Percentiles rank a stretch among this genome's conserved stretches.
These are phyloP conservation scores for Enteromius thamalakanensis DNA, from an alignment of 2,797 vertebrate genomes.

Conservation along the genomic window DNA sequence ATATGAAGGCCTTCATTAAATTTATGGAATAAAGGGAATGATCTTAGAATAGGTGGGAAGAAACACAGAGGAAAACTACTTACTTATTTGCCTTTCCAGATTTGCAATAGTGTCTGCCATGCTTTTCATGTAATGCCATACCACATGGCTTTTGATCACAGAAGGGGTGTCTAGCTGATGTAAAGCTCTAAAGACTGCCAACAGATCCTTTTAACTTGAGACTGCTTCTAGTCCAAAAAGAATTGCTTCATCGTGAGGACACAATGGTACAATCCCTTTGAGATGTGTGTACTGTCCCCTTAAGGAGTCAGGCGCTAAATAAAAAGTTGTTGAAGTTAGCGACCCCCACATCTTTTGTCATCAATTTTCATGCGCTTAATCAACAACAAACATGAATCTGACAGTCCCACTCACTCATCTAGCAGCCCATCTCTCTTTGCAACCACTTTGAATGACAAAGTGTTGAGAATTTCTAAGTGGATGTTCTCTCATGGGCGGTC, in stretches of 20 bases:
- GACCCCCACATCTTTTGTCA: background rate
- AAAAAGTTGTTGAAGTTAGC: background rate
- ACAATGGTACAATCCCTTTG: slow-evolving; percentile 7
- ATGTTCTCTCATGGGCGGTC: background rate
- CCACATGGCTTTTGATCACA: slow-evolving; percentile 50
- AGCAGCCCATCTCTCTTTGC: background rate
- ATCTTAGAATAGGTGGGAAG: slow-evolving; percentile 10
- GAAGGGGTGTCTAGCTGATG: slow-evolving; percentile 44
- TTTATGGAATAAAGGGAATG: slow-evolving; percentile 32
- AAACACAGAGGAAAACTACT: background rate
- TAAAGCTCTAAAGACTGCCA: slow-evolving; percentile 46
- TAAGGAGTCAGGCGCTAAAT: background rate
- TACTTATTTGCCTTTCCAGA: slow-evolving; percentile 34
- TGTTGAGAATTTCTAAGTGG: background rate
- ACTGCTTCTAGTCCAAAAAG: slow-evolving; percentile 37
- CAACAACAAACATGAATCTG: background rate
- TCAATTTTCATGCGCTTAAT: background rate
- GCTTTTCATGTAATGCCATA: slow-evolving; percentile 47
- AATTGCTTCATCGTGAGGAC: slow-evolving; percentile 35
- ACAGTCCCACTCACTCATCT: background rate
- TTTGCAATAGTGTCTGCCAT: slow-evolving; percentile 4
- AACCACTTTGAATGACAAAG: background rate
- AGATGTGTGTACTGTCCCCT: slow-evolving; percentile 2
- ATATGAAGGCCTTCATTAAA: slow-evolving; percentile 37
- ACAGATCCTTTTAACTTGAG: slow-evolving; percentile 54